phyloP scores from a whole-genome alignment of 2,888 invertebrate species.

The Peribatodes rhomboidaria region DNA sequence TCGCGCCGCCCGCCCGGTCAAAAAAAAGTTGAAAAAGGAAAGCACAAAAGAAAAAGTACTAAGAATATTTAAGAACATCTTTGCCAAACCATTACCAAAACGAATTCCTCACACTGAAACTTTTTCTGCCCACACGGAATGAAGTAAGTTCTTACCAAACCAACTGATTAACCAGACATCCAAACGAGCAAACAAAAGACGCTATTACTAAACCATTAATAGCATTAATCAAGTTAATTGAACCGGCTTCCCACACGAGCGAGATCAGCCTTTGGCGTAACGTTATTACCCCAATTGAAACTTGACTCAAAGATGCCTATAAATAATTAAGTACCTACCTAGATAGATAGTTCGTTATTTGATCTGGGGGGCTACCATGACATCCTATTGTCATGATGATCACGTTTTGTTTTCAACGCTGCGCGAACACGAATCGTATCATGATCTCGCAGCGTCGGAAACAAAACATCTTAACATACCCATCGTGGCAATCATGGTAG shows the following conservation, averaged over 20 bases:
- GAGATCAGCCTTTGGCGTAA: constrained; percentile 15
- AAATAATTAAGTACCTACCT: constrained; percentile 4
- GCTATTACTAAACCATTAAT: constrained; percentile 27
- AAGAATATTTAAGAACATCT: too few relatives aligned
- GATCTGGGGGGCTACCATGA: too few relatives aligned
- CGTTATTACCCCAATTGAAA: constrained; percentile 15
- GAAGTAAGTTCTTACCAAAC: not conserved
- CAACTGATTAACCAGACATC: constrained; percentile 24
- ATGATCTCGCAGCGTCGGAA: too few relatives aligned
- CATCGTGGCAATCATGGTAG: too few relatives aligned
- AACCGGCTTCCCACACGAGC: constrained; percentile 23
- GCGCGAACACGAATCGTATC: too few relatives aligned
- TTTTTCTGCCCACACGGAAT: not conserved
- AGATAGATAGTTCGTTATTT: not conserved
- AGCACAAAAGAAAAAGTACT: too few relatives aligned
- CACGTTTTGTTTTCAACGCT: too few relatives aligned
- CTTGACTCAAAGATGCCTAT: not conserved
- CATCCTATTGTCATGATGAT: too few relatives aligned
- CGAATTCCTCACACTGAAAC: not conserved
- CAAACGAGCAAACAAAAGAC: constrained; percentile 26
- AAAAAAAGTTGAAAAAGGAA: too few relatives aligned
- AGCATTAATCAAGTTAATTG: constrained; percentile 33
- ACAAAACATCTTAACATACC: too few relatives aligned
- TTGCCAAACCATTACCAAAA: too few relatives aligned
- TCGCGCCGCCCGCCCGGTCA: too few relatives aligned